Percentiles rank a stretch among this genome's conserved stretches.
Evolutionary conservation across 1,140 invertebrate genomes (phyloP).

Genomic region (Laupala kohalensis): DNA sequence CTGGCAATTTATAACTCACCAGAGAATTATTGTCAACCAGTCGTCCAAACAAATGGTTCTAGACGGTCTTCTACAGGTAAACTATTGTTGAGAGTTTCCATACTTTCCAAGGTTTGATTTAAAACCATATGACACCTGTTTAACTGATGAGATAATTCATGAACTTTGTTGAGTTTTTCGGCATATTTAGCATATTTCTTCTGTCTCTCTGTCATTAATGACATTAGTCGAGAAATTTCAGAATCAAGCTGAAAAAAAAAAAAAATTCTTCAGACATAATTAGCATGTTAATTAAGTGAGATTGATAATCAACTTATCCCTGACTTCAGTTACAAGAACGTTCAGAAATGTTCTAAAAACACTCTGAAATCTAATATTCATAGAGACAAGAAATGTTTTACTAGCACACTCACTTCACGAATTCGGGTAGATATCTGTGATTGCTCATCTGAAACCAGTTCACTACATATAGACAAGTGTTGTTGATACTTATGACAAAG

Average conservation of each 20-base stretch:
- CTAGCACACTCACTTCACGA: slow-evolving; percentile 46
- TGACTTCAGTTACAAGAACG: neutral
- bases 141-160: slow-evolving; percentile 61
- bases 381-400: neutral
- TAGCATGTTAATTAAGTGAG: no score
- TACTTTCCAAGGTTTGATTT: slow-evolving; percentile 69
- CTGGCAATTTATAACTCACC: neutral
- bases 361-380: neutral
- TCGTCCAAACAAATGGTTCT: slow-evolving; percentile 83
- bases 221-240: slow-evolving; percentile 55
- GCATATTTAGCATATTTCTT: slow-evolving; percentile 70
- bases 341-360: neutral
- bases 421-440: slow-evolving; percentile 52
- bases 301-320: neutral
- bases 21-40: slow-evolving; percentile 36
- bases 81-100: slow-evolving; percentile 72
- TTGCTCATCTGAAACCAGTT: slow-evolving; percentile 58
- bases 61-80: slow-evolving; percentile 70
- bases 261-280: neutral
- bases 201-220: slow-evolving; percentile 60
- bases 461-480: slow-evolving; percentile 46
- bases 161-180: slow-evolving; percentile 68
- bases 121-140: slow-evolving; percentile 68
- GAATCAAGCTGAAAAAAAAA: slow-evolving; percentile 46
- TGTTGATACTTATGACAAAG: slow-evolving; percentile 41